Conservation (phyloP, 2,113 vertebrate genomes). For the Campylomormyrus tamandua region DNA sequence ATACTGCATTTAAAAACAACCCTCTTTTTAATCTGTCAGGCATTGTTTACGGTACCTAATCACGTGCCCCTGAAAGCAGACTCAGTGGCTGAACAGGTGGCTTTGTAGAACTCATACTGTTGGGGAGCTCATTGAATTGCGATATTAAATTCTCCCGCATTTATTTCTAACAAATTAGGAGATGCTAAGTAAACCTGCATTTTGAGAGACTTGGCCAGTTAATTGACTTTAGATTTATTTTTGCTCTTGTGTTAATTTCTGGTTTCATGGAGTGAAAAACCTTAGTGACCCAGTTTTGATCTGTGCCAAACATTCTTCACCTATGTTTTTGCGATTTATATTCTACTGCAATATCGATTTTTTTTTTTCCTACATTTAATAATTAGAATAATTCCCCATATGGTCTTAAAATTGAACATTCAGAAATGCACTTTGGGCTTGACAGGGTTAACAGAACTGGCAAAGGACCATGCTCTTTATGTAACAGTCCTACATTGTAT, state of each 20-base stretch:
- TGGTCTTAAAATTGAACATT: background rate
- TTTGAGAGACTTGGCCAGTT: background rate
- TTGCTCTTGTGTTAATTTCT: background rate
- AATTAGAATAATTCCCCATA: background rate
- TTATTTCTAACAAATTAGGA: background rate
- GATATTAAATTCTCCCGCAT: background rate
- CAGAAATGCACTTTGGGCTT: background rate
- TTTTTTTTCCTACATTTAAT: background rate
- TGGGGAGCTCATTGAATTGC: background rate
- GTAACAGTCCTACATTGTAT: background rate
- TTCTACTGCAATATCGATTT: background rate
- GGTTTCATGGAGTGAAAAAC: background rate
- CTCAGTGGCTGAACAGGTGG: background rate
- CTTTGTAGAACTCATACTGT: background rate
- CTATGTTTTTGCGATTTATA: background rate
- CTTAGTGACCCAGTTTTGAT: background rate
- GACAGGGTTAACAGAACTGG: background rate
- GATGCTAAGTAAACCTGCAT: background rate
- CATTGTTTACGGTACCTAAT: background rate
- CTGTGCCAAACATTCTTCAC: background rate
- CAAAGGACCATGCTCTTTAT: background rate
- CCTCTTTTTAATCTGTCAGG: background rate
- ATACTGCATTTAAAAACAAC: background rate
- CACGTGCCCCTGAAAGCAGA: background rate
- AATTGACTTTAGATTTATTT: background rate